Evolutionary conservation across 2,797 vertebrate genomes (phyloP).

Genomic region (Labeo calbasu): DNA sequence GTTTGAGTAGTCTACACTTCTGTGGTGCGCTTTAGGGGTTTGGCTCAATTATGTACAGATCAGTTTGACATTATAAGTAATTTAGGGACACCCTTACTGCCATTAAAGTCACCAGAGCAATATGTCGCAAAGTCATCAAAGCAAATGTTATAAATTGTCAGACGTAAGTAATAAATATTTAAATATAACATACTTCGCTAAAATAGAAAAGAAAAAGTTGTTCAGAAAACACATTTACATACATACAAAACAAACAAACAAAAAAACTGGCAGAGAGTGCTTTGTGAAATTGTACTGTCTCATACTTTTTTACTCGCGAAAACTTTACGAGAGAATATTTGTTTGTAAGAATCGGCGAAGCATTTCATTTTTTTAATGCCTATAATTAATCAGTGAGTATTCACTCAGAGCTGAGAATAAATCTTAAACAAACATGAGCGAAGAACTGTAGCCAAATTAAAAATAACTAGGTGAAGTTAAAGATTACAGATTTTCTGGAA

Average conservation of each 20-base stretch:
- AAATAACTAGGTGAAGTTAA: neutral
- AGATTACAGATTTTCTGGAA: neutral
- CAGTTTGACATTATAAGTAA: conserved; percentile 13
- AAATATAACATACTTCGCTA: too few species aligned
- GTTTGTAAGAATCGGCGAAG: neutral
- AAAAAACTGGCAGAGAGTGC: neutral
- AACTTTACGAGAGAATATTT: neutral
- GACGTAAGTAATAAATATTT: conserved; percentile 1
- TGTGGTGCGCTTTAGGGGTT: neutral
- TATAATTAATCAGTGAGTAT: neutral
- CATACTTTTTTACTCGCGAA: neutral
- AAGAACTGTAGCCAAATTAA: neutral
- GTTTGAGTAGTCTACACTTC: neutral
- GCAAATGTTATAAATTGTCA: neutral
- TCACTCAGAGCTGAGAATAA: neutral
- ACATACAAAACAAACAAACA: neutral
- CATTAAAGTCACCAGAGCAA: neutral
- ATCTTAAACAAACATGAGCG: neutral
- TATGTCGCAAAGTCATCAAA: neutral
- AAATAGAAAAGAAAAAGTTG: neutral
- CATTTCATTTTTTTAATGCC: neutral
- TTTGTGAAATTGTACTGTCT: conserved; percentile 4
- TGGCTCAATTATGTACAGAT: neutral
- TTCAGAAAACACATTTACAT: neutral
- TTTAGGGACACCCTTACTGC: neutral